Evolutionary conservation across 2,888 invertebrate species (phyloP), one percentile per base, ranked within the genome.

Genomic region (Athalia circularis): DNA sequence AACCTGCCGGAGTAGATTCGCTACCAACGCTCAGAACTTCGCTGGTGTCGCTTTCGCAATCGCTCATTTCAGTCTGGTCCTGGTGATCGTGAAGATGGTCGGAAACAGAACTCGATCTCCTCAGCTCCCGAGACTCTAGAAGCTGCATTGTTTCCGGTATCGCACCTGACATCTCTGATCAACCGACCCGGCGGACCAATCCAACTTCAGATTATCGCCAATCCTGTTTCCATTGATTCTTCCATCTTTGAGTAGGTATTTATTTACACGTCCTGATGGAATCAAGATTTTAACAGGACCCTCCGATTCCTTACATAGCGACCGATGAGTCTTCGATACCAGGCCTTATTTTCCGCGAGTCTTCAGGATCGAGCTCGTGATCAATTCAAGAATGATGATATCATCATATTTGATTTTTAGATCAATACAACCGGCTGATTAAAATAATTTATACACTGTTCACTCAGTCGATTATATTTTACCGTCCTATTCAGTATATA

Each of bases 11-110:
- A 80, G 88, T 87, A 7, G 93, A 94, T 84, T 96, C 96, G 87
- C 96, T 95, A 5, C 96, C 96, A 81, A 96, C 96, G 83, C 96
- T 96, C 52, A 96, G 87, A 4, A 96, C 96, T 64, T 96, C 96
- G 86, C 95, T 96, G 85, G 95, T 95, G 79, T 90, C 90, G 82
- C 89, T 89, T 78, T 88, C 90, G 83, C 88, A 88, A 80, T 90
- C 90, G 82, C 88, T 83, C 29, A 77, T 80, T 15, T 65, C 77
- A n/a, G 48, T 8, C 8, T 13, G 57, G 50, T 68, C 64, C 47
- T 62, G 76, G 43, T 75, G 57, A 7, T 52, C 5, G 8, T 29
- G 13, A 29, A 13, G 47, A 4, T 68, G 57, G 9, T 47, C 47
- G 77, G 79, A 85, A 59, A 48, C 68, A 8, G n/a, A 29, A 62